Base-by-base conservation (phyloP, 2,113 vertebrate species). In the Eolophus roseicapilla region DNA sequence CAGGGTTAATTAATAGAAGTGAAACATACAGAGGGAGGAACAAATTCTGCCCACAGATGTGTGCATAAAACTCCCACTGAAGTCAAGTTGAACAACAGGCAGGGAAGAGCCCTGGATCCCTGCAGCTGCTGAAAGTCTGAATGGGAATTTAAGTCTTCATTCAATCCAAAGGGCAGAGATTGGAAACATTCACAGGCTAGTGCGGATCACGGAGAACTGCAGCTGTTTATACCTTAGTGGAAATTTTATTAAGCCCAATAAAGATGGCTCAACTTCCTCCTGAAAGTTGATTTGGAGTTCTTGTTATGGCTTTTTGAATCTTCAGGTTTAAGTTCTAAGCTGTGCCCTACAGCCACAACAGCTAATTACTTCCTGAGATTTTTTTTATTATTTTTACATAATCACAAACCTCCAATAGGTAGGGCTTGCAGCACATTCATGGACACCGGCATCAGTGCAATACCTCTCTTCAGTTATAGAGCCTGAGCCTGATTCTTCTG, bases 1-100 rank as follows among this genome's bases (percentile, higher is more conserved):
- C 91, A 96, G 85, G 78, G 77, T 82, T 93, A 88, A 75, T 70
- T 95, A 79, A 96, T 95, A 84, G 94, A 96, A 55, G n/a, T 63
- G 20, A 81, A 78, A 60, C 47, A n/a, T 78, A 43, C 4, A 4
- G 17, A 82, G 86, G 91, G 87, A 96, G 83, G 67, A 71, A 82
- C 33, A 27, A 76, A 74, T 82, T 63, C 67, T 93, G 64, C 86
- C 95, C 73, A 55, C 15, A 6, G 80, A 86, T 35, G 53, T 64
- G 18, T 65, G 25, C 17, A 3, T 60, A 60, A 28, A 82, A 75
- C 16, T 79, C 29, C 47, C 29, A 11, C 2, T 71, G 74, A 93
- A 83, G 44, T 68, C 50, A 39, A 35, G 43, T 47, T 63, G 55
- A 86, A 25, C 10, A 88, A 25, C 76, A 81, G 52, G 25, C 46